Percentiles rank a stretch among this genome's conserved stretches.
These are phyloP conservation scores for Argopecten irradians DNA, from an alignment of 1,140 invertebrate species.

Conservation along the genomic window DNA sequence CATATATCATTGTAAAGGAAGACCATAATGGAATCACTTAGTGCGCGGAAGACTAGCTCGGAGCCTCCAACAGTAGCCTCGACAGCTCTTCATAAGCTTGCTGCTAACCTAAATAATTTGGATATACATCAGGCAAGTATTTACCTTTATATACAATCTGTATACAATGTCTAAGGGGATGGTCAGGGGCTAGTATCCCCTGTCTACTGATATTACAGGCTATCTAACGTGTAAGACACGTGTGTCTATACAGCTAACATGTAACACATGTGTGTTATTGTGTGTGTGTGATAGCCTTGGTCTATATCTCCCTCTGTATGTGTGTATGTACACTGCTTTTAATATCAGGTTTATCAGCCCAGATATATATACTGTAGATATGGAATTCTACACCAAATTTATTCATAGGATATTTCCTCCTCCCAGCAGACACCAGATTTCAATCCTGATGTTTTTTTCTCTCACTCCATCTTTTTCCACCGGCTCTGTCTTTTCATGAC, in stretches of 20 bases:
- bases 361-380: neutral
- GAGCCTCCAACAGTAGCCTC: neutral
- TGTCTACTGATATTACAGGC: neutral
- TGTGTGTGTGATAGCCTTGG: neutral
- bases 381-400: slow-evolving; percentile 1
- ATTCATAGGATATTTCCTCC: neutral
- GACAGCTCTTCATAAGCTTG: neutral
- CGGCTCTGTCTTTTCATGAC: neutral
- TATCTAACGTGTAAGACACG: neutral
- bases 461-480: neutral
- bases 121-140: slow-evolving; percentile 10
- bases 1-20: slow-evolving; percentile 11
- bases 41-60: neutral
- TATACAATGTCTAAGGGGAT: neutral
- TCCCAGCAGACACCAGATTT: neutral
- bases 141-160: neutral
- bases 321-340: slow-evolving; percentile 2
- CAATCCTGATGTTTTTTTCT: neutral
- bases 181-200: neutral
- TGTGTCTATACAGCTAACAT: neutral
- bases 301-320: neutral
- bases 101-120: slow-evolving; percentile 4
- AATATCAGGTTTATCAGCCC: neutral
- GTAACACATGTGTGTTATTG: neutral
- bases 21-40: slow-evolving; percentile 1